Evolutionary conservation across 2,888 invertebrate species (phyloP), one percentile per base, ranked within the genome.

Genomic region (Hyalella azteca): DNA sequence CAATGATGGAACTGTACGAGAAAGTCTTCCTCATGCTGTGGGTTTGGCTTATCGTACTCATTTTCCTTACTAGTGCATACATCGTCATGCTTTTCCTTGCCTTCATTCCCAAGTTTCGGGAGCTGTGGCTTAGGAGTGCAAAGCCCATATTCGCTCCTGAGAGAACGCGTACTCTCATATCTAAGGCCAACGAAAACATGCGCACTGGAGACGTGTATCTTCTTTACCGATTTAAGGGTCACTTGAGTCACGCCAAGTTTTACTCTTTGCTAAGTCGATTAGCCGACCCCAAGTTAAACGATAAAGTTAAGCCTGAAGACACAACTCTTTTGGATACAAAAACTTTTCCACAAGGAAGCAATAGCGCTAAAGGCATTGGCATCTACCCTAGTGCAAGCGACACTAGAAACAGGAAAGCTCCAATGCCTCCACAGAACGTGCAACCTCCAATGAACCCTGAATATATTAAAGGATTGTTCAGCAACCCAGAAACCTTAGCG

Each of bases 1-100:
- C 84, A 77, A 82, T 84, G 66, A 82, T 82, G 84, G 84, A 84
- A 50, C 66, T 84, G n/a, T 84, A 82, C 73, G 84, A 84, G 73
- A 84, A 84, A 73, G 29, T 82, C 13, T 84, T 84, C 79, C 40
- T 84, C 45, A 59, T 50, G 4, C 45, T 84, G 50, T 84, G 84
- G 84, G 15, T 84, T 45, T 84, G 84, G 84, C 79, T 84, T 39
- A 81, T 84, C 59, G 3, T 84, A 11, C 77, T 84, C 22, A 78
- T 78, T 32, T 66, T 81, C 79, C n/a, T 84, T 59, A 84, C 84
- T 19, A 49, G 59, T 26, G 73, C 80, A 32, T 82, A 84, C 77
- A 82, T 84, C 60, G 50, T 84, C 49, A 78, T 81, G 78, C 78
- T 84, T 36, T 50, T 79, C 32, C 26, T 60, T 3, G 80, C 81